Percentiles rank a stretch among this genome's conserved stretches.
Evolutionary conservation across 1,140 invertebrate species (phyloP).

Genomic region (Pteromalus puparum): DNA sequence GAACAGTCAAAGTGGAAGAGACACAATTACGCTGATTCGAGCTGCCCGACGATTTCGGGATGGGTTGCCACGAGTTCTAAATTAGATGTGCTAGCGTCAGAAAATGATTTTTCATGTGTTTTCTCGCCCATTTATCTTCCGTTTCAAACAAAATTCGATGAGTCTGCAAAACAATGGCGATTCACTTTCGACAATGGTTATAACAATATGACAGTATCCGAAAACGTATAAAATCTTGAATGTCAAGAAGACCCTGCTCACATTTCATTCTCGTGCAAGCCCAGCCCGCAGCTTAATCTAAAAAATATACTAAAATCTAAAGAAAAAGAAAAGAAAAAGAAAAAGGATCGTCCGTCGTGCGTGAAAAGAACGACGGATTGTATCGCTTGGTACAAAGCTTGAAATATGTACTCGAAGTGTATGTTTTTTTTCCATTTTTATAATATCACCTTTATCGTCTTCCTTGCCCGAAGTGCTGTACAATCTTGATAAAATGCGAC

Average conservation of each 20-base stretch:
- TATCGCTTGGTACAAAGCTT: conserved; percentile 43
- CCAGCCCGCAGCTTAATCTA: conserved; percentile 52
- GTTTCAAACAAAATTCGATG: neutral
- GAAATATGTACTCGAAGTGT: conserved; percentile 1
- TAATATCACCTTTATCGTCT: conserved; percentile 40
- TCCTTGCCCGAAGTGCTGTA: conserved; percentile 26
- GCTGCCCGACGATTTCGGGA: conserved; percentile 63
- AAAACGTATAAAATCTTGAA: conserved; percentile 40
- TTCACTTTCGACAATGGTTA: neutral
- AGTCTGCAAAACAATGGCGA: neutral
- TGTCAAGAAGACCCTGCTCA: conserved; percentile 33
- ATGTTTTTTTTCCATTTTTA: conserved; percentile 22
- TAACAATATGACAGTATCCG: neutral
- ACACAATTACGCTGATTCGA: conserved; percentile 58
- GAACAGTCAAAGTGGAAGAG: conserved; percentile 43
- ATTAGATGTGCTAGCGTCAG: conserved; percentile 22
- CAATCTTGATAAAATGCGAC: conserved; percentile 14
- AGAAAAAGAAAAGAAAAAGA: conserved; percentile 25
- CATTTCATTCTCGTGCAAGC: conserved; percentile 51
- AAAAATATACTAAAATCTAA: conserved; percentile 37
- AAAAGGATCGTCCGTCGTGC: conserved; percentile 1
- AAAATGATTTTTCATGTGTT: conserved; percentile 22
- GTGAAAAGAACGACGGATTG: conserved; percentile 18
- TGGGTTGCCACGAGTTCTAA: conserved; percentile 51
- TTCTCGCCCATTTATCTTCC: neutral